A percentile compares a stretch with the other conserved stretches of the same genome.
These are phyloP conservation scores for Oasisia sp. DNA, from an alignment of 2,888 invertebrate genomes.

Conservation along the genomic window DNA sequence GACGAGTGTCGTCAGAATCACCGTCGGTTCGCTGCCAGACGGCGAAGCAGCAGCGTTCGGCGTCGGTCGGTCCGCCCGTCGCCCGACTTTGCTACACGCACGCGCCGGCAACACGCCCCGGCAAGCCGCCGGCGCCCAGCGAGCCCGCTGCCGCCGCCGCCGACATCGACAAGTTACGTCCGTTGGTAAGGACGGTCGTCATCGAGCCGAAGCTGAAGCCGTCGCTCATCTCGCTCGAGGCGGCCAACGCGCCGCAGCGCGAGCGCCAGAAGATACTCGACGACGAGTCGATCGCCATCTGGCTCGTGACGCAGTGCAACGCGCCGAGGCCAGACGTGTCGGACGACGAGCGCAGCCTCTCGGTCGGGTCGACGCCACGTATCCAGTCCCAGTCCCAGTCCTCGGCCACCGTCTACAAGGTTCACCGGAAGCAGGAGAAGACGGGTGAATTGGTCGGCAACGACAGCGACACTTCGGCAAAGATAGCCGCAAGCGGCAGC, in stretches of 20 bases:
- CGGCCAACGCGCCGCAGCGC: background rate
- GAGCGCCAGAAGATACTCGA: background rate
- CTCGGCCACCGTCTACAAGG: background rate
- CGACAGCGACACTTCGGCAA: background rate
- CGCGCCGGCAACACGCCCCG: background rate
- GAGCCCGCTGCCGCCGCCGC: background rate
- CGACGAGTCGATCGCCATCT: slow-evolving; percentile 1
- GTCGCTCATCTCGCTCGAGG: background rate
- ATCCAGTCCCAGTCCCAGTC: background rate
- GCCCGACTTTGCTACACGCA: background rate
- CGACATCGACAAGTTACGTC: background rate
- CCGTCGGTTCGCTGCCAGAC: background rate
- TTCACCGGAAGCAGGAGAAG: background rate
- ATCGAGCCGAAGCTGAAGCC: background rate
- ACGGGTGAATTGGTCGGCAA: background rate
- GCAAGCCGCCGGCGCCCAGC: background rate
- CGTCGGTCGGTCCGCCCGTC: background rate
- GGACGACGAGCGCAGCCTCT: background rate
- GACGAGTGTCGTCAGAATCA: too few species aligned
- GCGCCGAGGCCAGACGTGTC: background rate
- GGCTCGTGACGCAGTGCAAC: background rate
- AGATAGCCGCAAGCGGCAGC: background rate
- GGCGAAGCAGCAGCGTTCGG: background rate
- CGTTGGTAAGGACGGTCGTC: background rate
- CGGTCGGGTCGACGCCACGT: background rate